phyloP scores from a whole-genome alignment of 1,140 invertebrate species.

The Diuraphis noxia region DNA sequence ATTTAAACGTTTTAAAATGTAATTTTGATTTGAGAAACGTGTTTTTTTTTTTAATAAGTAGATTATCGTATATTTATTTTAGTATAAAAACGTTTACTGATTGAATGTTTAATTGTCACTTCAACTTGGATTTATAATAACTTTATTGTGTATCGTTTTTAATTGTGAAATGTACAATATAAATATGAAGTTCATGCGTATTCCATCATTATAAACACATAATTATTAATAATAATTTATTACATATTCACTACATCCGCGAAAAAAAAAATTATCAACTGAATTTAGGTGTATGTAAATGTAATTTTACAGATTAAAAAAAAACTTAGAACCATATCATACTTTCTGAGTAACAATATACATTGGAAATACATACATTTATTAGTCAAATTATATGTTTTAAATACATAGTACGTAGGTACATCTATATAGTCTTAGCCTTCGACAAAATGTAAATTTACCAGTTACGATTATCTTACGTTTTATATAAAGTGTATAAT shows the following conservation, averaged over 20 bases:
- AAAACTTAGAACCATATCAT: background rate
- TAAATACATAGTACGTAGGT: background rate
- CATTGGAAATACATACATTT: background rate
- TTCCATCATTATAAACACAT: background rate
- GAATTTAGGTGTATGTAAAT: background rate
- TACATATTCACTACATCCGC: background rate
- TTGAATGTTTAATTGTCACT: background rate
- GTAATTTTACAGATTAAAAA: background rate
- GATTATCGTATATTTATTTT: background rate
- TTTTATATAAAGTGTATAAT: background rate
- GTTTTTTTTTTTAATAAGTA: background rate
- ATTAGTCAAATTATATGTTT: background rate
- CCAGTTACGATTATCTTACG: background rate
- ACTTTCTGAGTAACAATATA: background rate
- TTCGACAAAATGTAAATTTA: background rate
- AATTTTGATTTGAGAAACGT: background rate
- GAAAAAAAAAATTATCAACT: background rate
- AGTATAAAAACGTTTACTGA: background rate
- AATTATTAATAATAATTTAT: too few species aligned
- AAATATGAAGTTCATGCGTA: background rate
- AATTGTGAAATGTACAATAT: background rate
- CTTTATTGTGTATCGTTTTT: background rate
- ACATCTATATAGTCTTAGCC: background rate
- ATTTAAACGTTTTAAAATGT: background rate
- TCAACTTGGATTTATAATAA: background rate